A percentile compares a stretch with the other conserved stretches of the same genome.
phyloP scores from a whole-genome alignment of 2,888 invertebrate genomes.

The Drosophila hamatofila region DNA sequence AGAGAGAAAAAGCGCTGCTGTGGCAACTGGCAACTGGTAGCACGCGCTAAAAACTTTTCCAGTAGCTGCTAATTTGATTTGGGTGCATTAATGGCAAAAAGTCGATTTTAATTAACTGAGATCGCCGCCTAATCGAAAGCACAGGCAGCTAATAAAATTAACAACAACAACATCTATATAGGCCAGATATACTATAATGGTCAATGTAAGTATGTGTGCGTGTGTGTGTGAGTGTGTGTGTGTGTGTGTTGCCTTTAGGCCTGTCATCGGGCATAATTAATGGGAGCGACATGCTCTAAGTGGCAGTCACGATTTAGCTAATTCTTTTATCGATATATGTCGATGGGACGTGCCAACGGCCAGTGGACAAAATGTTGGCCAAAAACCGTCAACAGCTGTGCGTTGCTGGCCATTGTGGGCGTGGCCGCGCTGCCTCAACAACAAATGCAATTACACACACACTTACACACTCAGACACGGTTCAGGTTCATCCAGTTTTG shows the following conservation, averaged over 20 bases:
- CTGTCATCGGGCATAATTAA: conserved; percentile 83
- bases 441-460: conserved; percentile 49
- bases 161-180: conserved; percentile 45
- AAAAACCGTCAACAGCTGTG: conserved; percentile 61
- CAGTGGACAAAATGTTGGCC: conserved; percentile 13
- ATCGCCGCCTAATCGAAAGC: conserved; percentile 59
- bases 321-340: conserved; percentile 82
- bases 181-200: conserved; percentile 3
- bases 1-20: conserved; percentile 25
- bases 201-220: neutral
- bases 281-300: conserved; percentile 82
- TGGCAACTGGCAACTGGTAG: conserved; percentile 52
- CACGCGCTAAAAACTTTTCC: conserved; percentile 55
- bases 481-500: conserved; percentile 1
- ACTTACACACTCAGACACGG: neutral
- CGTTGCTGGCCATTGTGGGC: conserved; percentile 20
- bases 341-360: conserved; percentile 74
- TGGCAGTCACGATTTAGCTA: conserved; percentile 82
- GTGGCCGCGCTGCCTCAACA: conserved; percentile 14
- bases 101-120: conserved; percentile 79
- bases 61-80: conserved; percentile 73
- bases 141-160: conserved; percentile 74
- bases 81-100: conserved; percentile 77
- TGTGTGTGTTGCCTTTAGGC: conserved; percentile 37
- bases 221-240: neutral